phyloP scores from a whole-genome alignment of 2,113 vertebrate genomes.

The Myotis davidii region DNA sequence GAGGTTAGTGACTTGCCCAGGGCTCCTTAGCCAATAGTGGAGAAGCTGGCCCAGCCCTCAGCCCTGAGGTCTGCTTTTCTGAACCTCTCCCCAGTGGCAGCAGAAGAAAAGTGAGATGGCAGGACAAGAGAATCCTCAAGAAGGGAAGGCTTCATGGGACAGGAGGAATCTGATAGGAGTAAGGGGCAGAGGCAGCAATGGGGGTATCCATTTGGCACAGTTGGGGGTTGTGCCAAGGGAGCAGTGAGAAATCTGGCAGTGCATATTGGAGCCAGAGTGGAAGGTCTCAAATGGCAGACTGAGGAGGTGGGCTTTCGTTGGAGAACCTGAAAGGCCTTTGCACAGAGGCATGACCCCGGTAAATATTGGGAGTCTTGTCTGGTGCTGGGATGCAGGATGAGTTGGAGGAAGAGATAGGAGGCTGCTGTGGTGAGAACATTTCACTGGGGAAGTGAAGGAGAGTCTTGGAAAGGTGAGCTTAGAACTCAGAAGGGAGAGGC shows the following conservation, averaged over 20 bases:
- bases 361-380: not conserved
- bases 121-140: not conserved
- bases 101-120: not conserved
- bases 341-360: not conserved
- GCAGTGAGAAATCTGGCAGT: not conserved
- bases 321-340: not conserved
- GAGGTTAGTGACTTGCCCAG: not conserved
- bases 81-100: not conserved
- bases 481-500: not conserved
- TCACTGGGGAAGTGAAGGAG: not conserved
- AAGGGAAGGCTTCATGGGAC: not conserved
- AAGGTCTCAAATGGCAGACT: not conserved
- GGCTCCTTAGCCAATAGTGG: not conserved
- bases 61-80: not conserved
- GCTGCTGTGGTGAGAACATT: not conserved
- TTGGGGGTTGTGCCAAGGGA: not conserved
- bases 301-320: not conserved
- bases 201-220: not conserved
- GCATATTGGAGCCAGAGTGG: not conserved
- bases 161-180: not conserved
- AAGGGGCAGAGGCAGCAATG: not conserved
- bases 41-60: not conserved
- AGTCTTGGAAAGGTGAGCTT: not conserved
- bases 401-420: not conserved
- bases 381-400: not conserved